These are phyloP conservation scores for Plectropomus leopardus DNA, from an alignment of 2,113 vertebrate species.

Conservation along the genomic window DNA sequence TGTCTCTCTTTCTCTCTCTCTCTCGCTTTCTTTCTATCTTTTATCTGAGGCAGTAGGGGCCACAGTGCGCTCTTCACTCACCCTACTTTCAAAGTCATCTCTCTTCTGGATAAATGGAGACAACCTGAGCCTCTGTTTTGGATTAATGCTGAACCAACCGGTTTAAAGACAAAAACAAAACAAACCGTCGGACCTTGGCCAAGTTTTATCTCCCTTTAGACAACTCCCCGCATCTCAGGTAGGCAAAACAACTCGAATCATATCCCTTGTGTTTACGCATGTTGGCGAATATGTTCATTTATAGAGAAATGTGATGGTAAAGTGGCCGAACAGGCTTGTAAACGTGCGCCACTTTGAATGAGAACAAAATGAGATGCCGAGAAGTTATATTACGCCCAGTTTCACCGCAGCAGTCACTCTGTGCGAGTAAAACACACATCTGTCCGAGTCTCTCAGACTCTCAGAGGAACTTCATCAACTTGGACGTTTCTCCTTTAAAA, in stretches of 20 bases:
- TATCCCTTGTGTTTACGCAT: neutral
- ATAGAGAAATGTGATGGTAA: neutral
- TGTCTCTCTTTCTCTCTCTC: neutral
- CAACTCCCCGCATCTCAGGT: conserved; percentile 57
- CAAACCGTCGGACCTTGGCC: neutral
- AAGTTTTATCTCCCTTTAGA: conserved; percentile 2
- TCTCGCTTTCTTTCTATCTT: neutral
- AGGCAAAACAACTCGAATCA: conserved; percentile 6
- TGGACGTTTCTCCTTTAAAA: too few relatives aligned
- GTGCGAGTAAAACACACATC: neutral
- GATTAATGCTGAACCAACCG: neutral
- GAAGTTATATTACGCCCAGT: conserved; percentile 5
- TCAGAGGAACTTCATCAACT: neutral
- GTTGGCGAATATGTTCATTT: neutral
- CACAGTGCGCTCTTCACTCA: neutral
- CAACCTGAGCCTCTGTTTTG: conserved; percentile 33
- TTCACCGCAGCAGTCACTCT: neutral
- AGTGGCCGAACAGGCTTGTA: neutral
- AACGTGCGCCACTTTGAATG: conserved; percentile 31
- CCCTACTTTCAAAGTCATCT: neutral
- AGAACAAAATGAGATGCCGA: conserved; percentile 42
- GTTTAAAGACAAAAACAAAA: neutral
- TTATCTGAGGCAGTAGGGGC: neutral
- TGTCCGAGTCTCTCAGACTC: neutral
- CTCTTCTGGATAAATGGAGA: conserved; percentile 60